phyloP scores from a whole-genome alignment of 2,888 invertebrate species.

The Torymus texanus region DNA sequence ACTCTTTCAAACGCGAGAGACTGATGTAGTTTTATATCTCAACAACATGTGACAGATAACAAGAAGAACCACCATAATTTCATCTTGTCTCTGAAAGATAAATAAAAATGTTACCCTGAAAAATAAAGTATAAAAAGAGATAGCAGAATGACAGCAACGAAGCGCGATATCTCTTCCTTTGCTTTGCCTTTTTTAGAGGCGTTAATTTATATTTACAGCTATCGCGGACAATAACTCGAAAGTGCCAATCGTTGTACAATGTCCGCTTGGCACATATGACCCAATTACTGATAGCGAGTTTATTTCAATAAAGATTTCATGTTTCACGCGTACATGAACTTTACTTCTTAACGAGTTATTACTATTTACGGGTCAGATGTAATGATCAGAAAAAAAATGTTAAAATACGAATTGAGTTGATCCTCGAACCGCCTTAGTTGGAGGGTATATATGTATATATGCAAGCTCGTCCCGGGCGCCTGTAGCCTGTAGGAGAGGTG shows the following conservation, averaged over 20 bases:
- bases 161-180: not conserved
- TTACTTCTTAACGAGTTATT: too few species aligned
- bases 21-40: slow-evolving; percentile 35
- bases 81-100: not conserved
- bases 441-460: too few species aligned
- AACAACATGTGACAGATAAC: slow-evolving; percentile 23
- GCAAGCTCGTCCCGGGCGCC: not conserved
- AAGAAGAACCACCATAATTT: slow-evolving; percentile 27
- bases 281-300: too few species aligned
- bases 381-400: too few species aligned
- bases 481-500: not conserved
- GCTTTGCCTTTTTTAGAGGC: not conserved
- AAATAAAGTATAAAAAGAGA: not conserved
- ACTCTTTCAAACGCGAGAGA: slow-evolving; percentile 2
- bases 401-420: too few species aligned
- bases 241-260: slow-evolving; percentile 12
- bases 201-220: slow-evolving; percentile 17
- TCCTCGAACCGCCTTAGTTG: too few species aligned
- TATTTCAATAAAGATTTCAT: too few species aligned
- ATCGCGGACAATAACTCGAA: slow-evolving; percentile 3
- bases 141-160: not conserved
- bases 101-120: slow-evolving; percentile 16
- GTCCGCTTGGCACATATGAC: not conserved
- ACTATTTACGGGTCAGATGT: too few species aligned
- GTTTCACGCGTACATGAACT: too few species aligned